phyloP scores from a whole-genome alignment of 2,797 vertebrate genomes.

The Acipenser oxyrinchus region DNA sequence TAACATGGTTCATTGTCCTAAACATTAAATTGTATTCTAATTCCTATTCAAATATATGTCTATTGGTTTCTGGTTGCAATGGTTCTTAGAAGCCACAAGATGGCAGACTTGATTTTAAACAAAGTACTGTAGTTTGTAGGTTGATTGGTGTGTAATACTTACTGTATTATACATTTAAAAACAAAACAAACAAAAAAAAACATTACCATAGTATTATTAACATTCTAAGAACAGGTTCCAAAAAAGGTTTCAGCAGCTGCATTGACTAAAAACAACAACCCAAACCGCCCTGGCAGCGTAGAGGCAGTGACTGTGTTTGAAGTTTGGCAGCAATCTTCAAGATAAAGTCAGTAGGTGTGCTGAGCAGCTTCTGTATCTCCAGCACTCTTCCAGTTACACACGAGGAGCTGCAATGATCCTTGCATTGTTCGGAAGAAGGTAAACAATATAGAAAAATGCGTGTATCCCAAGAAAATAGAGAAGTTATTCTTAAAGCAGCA shows the following conservation, averaged over 20 bases:
- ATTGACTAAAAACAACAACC: slow-evolving; percentile 32
- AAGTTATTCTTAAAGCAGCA: slow-evolving; percentile 52
- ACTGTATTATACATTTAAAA: background rate
- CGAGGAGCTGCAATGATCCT: slow-evolving; percentile 26
- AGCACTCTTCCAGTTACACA: slow-evolving; percentile 49
- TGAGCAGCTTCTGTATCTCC: slow-evolving; percentile 67
- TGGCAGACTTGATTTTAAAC: background rate
- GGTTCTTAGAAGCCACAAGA: background rate
- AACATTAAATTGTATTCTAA: no score
- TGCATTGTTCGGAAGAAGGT: slow-evolving; percentile 57
- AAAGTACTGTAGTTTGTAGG: background rate
- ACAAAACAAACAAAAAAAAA: slow-evolving; percentile 34
- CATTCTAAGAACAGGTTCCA: slow-evolving; percentile 28
- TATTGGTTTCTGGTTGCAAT: background rate
- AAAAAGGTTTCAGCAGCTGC: slow-evolving; percentile 42
- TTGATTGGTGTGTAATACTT: background rate
- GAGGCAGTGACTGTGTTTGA: slow-evolving; percentile 9
- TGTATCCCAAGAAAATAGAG: slow-evolving; percentile 4
- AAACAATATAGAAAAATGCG: slow-evolving; percentile 33
- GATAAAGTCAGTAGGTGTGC: slow-evolving; percentile 60
- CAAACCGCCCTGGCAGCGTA: slow-evolving; percentile 9
- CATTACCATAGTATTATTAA: slow-evolving; percentile 39
- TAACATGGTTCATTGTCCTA: no score
- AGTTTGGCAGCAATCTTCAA: slow-evolving; percentile 15
- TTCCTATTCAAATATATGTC: no score